These are phyloP conservation scores for Salarias fasciatus DNA, from an alignment of 2,797 vertebrate genomes.

Conservation along the genomic window DNA sequence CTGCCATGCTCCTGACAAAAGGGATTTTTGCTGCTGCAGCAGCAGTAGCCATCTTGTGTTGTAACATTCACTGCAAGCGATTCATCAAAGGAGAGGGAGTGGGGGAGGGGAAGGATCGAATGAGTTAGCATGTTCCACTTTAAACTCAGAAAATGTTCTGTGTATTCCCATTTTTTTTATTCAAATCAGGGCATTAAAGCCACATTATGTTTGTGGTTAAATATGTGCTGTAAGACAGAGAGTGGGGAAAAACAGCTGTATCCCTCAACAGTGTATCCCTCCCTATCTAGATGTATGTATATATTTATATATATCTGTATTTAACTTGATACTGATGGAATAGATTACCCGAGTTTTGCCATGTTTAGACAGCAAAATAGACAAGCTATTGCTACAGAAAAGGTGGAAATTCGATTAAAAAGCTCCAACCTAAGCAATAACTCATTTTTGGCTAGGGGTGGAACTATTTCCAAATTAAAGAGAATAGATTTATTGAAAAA, in stretches of 20 bases:
- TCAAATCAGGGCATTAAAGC: too few relatives aligned
- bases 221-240: conserved; percentile 13
- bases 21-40: conserved; percentile 26
- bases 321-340: not conserved
- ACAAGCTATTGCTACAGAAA: not conserved
- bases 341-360: not conserved
- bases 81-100: conserved; percentile 15
- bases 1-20: conserved; percentile 4
- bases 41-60: conserved; percentile 75
- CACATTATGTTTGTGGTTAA: not conserved
- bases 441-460: conserved; percentile 6
- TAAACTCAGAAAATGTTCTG: conserved; percentile 14
- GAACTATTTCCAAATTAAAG: not conserved
- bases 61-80: conserved; percentile 45
- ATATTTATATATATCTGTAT: too few relatives aligned
- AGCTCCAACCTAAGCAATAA: conserved; percentile 6
- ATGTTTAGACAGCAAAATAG: not conserved
- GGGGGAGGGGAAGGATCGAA: conserved; percentile 1
- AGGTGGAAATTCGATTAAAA: conserved; percentile 4
- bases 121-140: conserved; percentile 45
- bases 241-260: too few relatives aligned
- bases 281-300: too few relatives aligned
- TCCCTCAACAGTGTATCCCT: too few relatives aligned
- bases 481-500: conserved; percentile 1
- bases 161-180: not conserved